Base-by-base conservation (phyloP, 2,797 vertebrate species). In the Melanotaenia parkinsoni region DNA sequence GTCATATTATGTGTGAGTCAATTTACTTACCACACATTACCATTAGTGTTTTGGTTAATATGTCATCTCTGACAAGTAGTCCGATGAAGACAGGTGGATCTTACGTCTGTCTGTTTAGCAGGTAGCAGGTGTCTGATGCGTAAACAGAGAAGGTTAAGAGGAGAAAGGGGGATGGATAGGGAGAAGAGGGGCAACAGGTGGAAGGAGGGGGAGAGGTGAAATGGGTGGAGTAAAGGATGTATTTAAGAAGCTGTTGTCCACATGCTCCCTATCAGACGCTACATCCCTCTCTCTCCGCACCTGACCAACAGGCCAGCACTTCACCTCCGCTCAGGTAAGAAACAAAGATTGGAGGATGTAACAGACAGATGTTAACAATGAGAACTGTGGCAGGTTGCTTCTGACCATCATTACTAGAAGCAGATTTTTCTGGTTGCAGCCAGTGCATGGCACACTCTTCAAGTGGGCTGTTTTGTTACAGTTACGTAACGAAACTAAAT, bases 201-300 rank as follows among this genome's bases (percentile, higher is more conserved):
- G 80, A 80, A 80, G 72, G 77, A 80, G 80, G 79, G 74, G 38
- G 51, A 58, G 62, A 30, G 53, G 76, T 69, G 72, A 80, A 83
- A 79, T 86, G 88, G 88, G 92, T 88, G 88, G 93, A 84, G 85
- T 83, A 77, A 83, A 76, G 77, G 80, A 30, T 77, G 91, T 94
- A 95, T 95, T 95, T 95, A 95, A 95, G 94, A 76, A 70, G 68
- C 10, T 22, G 77, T 69, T 72, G 58, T 43, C 70, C 79, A 85
- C 78, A 54, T 76, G 65, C 76, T 85, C 51, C 5, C 67, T 80
- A 91, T 81, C 91, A 90, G 80, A 76, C 47, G 50, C 73, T 62
- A 22, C 53, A 33, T 45, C 69, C 78, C 75, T 68, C 51, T 76
- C 72, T 78, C 71, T 81, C 72, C 66, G 43, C 83, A 84, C 51